phyloP scores from a whole-genome alignment of 2,113 vertebrate genomes.

The Poeciliopsis retropinna region DNA sequence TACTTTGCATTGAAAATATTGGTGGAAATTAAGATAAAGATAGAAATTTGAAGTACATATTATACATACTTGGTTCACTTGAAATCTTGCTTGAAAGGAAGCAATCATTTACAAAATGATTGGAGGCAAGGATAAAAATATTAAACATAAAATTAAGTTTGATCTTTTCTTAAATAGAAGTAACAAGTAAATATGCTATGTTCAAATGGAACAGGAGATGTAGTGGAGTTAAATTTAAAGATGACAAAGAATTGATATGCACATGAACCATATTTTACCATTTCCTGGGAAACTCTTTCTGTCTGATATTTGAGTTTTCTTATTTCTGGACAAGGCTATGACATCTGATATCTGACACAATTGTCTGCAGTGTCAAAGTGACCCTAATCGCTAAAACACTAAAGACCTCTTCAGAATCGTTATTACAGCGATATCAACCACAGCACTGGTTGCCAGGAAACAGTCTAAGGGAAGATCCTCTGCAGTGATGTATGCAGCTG shows the following conservation, averaged over 20 bases:
- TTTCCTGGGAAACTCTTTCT: neutral
- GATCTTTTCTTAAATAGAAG: too few relatives aligned
- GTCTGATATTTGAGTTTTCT: neutral
- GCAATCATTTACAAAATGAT: too few relatives aligned
- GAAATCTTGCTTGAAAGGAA: too few relatives aligned
- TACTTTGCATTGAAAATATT: too few relatives aligned
- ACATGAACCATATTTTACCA: neutral
- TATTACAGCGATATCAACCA: neutral
- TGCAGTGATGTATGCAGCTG: neutral
- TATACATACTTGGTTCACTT: too few relatives aligned
- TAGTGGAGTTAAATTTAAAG: neutral
- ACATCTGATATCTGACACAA: neutral
- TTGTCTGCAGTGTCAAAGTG: neutral
- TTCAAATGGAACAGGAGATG: neutral
- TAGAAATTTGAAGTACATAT: too few relatives aligned
- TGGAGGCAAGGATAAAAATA: too few relatives aligned
- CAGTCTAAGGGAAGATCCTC: neutral
- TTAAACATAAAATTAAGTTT: too few relatives aligned
- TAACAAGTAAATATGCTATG: too few relatives aligned
- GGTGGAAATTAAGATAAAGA: too few relatives aligned
- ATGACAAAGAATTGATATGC: neutral
- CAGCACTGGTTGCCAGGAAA: constrained; percentile 1
- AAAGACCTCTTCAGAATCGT: neutral
- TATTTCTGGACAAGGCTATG: neutral
- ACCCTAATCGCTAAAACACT: neutral